Conservation (phyloP, 2,888 invertebrate species). For the Meta bourneti region DNA sequence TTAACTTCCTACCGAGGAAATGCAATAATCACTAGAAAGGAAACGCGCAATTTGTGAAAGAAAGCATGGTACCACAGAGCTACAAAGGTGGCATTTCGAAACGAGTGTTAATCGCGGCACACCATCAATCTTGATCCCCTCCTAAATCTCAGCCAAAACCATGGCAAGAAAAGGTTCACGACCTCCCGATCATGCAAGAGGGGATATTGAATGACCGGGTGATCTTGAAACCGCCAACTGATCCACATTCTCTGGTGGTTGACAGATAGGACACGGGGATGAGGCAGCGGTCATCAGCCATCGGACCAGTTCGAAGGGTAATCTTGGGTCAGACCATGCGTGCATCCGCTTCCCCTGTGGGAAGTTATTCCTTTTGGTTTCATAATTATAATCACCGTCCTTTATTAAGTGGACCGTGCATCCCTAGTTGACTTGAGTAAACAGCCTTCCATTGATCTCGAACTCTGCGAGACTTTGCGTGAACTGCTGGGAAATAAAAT, state of each 20-base stretch:
- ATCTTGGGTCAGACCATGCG: constrained; percentile 17
- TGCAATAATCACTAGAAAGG: too few species aligned
- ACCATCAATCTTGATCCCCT: too few species aligned
- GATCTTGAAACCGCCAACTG: constrained; percentile 21
- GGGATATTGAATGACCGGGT: neutral
- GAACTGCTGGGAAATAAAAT: neutral
- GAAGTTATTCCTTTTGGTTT: constrained; percentile 15
- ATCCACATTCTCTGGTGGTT: neutral
- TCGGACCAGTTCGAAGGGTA: neutral
- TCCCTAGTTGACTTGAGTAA: constrained; percentile 31
- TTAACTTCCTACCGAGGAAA: too few species aligned
- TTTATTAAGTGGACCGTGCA: constrained; percentile 29
- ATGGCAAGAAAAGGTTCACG: neutral
- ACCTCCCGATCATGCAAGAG: neutral
- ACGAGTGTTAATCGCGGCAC: too few species aligned
- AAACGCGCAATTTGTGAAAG: too few species aligned
- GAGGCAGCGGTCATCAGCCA: constrained; percentile 13
- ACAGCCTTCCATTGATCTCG: constrained; percentile 16
- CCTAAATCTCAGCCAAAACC: too few species aligned
- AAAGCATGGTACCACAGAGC: too few species aligned
- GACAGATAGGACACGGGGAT: constrained; percentile 9
- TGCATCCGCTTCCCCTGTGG: constrained; percentile 51
- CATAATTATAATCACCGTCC: constrained; percentile 25
- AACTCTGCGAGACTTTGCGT: neutral
- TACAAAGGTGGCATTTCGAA: too few species aligned